Conservation (phyloP, 2,888 invertebrate species). For the Julus scandinavius region DNA sequence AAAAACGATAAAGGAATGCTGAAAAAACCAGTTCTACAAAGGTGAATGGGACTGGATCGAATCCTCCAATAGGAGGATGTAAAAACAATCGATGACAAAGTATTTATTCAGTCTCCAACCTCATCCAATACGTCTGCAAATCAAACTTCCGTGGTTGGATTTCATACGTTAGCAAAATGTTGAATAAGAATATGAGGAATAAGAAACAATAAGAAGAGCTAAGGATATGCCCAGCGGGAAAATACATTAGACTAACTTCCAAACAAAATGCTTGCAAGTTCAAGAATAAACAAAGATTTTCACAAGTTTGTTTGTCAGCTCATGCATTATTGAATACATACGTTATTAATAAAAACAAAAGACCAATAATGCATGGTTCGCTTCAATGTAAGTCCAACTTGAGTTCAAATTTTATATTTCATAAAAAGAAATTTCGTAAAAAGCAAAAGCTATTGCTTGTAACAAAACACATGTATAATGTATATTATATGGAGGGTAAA, state of each 20-base stretch:
- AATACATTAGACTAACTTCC: neutral
- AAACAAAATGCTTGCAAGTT: neutral
- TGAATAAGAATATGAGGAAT: neutral
- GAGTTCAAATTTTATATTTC: too few species aligned
- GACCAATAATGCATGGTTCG: too few species aligned
- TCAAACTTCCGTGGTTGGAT: neutral
- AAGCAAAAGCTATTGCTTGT: too few species aligned
- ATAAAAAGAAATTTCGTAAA: too few species aligned
- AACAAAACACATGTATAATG: too few species aligned
- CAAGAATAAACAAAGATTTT: neutral
- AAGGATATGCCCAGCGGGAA: neutral
- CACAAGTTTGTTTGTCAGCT: neutral
- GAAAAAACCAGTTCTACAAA: neutral
- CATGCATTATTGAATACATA: conserved; percentile 1
- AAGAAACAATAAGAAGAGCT: neutral
- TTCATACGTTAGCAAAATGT: neutral
- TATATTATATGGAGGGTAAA: too few species aligned
- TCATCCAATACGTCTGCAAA: neutral
- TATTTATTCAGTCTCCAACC: conserved; percentile 5
- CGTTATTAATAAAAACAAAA: too few species aligned
- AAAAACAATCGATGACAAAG: conserved; percentile 20
- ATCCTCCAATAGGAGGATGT: neutral
- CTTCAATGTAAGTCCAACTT: too few species aligned
- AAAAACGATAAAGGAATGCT: neutral
- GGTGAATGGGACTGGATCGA: neutral